Evolutionary conservation across 92 coral and sea anemone species (phyloP), one percentile per base, ranked within the genome.

Genomic region (Zoanthus sansibaricus): DNA sequence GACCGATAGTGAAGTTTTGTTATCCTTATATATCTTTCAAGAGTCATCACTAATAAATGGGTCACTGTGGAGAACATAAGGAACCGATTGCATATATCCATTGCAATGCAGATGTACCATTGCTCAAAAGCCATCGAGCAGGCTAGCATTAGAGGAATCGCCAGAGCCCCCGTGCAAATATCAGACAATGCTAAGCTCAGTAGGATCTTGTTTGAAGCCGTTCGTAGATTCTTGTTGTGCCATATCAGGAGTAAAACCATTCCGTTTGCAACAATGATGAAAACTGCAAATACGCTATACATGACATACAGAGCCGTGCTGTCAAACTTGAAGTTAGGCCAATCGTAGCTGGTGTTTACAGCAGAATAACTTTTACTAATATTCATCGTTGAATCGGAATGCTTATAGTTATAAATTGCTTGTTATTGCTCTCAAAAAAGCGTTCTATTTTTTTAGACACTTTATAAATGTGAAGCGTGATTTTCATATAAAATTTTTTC

Each of bases 11-110:
- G 77, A 44, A 94, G 89, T 61, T 78, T 86, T 16, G 92, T 92
- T 4, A 94, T 91, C 17, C 98, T 89, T 51, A 94, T 25, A 69
- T 94, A 94, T n/a, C 98, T 82, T 71, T 94, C 98, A 33, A 94
- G 9, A 11, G 98, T 91, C 48, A 94, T 83, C 18, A 94, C 89
- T 1, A 83, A 83, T 5, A 94, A 84, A 72, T 94, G 98, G 2
- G 95, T 84, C 56, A 94, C 94, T 7, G 98, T 86, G 5, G 98
- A 94, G 73, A 94, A 94, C 33, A 90, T 92, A 52, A 94, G 86
- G 70, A 94, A 94, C 9, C 98, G 88, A 37, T 93, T 87, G 32
- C 51, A 88, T 48, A 94, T 74, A 14, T 94, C 98, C 98, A 94
- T 94, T 62, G 86, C 78, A 20, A 92, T 49, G 18, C 98, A 94